Evolutionary conservation across 1,140 invertebrate genomes (phyloP), one percentile per base, ranked within the genome.

Genomic region (Brachionus paranguensis): DNA sequence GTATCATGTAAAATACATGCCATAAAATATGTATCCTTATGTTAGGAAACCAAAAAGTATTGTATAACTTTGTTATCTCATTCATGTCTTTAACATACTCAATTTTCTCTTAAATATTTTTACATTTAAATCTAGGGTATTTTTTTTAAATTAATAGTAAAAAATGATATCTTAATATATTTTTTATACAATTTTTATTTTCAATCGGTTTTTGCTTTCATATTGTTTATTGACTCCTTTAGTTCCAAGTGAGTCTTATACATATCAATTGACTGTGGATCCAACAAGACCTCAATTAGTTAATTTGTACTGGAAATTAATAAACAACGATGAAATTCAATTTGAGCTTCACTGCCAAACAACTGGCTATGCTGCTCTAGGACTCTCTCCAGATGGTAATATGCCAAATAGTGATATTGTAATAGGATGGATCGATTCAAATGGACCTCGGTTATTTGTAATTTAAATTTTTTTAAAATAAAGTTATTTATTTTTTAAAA

Each of bases 341-440:
- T 17, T 79, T 24, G 76, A 79, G 20, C 14, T 79, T 17, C 76
- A 79, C 20, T 79, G 76, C 27, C 76, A 91, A 89, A 94, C 93
- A 55, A 91, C 91, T 85, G 94, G 94, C 85, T 95, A 94, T 88
- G 92, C 94, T 83, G 93, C 93, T 20, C 92, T 95, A 86, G 94
- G 94, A 78, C 93, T 94, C 87, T 94, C 93, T 84, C 92, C 91
- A 83, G 92, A 93, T 87, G 93, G 93, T 78, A 91, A 92, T 86
- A 95, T 95, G 94, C 91, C 91, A 86, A 92, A 92, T 10, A 93
- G 93, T 0, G 94, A 96, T 89, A 92, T 96, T 85, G 91, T 95
- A 5, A 89, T 95, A 12, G 76, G 76, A 53, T 79, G 76, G 76
- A 24, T 79, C 20, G 76, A 79, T 12, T 7, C 43, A n/a, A 55